Base-by-base conservation (phyloP, 2,888 invertebrate genomes). In the Stegana nigrithorax region DNA sequence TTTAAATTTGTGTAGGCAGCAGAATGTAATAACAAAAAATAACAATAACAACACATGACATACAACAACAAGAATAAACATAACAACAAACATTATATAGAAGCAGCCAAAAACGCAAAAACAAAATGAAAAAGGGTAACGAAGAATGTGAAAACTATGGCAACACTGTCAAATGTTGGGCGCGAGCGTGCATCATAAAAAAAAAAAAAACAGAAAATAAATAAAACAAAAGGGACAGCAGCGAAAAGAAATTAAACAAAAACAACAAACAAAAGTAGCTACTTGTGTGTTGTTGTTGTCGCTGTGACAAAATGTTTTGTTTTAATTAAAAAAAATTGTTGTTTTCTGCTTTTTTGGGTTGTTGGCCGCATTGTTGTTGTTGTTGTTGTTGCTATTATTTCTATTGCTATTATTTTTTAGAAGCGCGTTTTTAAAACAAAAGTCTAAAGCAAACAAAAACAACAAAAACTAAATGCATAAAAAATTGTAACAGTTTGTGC, bases 381-480 rank as follows among this genome's bases (percentile, higher is more conserved):
- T 57, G 57, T 27, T 73, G 71, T 75, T 68, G 70, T 72, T 68
- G 68, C 67, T 77, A 63, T 63, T 72, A 66, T 65, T 64, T 62
- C 64, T 65, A 44, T 63, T 61, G 78, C 74, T 74, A 78, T 76
- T 76, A 75, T 75, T 79, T 75, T 77, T n/a, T n/a, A 77, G 77
- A 77, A 73, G 68, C 78, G 76, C 60, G 75, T 77, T 75, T 70
- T 72, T 64, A 68, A 58, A 65, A 57, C 65, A 59, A 59, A 47
- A 56, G 19, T 47, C 45, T 29, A 55, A 10, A 59, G 59, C 7
- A 50, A 42, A 25, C 8, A 36, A 27, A 29, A 23, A 56, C 62
- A 62, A 51, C 50, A 59, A 23, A 58, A 62, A 58, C 39, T 39
- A 14, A 3, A 42, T 10, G 2, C 62, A 44, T 65, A 67, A 32